phyloP scores from a whole-genome alignment of 2,888 invertebrate genomes.

The Sclerodermus sp. region DNA sequence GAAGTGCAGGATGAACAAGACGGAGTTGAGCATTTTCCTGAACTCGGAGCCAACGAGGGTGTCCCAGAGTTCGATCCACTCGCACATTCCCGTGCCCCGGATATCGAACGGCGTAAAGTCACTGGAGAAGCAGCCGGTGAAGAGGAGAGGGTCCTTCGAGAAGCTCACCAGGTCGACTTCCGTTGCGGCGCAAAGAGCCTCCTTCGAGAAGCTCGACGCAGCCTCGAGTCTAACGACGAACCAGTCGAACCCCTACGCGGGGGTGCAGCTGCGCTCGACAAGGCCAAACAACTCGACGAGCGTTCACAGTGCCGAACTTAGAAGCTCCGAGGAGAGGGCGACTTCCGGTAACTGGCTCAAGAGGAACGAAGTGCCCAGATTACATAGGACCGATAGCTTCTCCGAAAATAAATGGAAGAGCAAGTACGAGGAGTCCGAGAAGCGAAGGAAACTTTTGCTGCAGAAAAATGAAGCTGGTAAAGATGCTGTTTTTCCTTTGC shows the following conservation, averaged over 20 bases:
- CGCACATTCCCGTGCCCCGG: slow-evolving; percentile 52
- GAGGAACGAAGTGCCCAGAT: slow-evolving; percentile 20
- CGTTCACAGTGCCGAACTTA: slow-evolving; percentile 25
- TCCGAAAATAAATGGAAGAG: slow-evolving; percentile 63
- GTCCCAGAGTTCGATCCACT: slow-evolving; percentile 39
- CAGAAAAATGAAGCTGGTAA: slow-evolving; percentile 73
- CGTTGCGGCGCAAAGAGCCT: slow-evolving; percentile 52
- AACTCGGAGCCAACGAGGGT: slow-evolving; percentile 23
- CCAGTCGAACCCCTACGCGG: too few species aligned
- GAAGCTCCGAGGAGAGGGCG: slow-evolving; percentile 21
- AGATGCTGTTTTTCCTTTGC: slow-evolving; percentile 25
- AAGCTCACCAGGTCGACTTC: slow-evolving; percentile 39
- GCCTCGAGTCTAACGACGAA: slow-evolving; percentile 3
- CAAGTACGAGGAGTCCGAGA: slow-evolving; percentile 72
- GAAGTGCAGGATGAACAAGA: slow-evolving; percentile 42
- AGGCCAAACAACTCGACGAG: slow-evolving; percentile 22
- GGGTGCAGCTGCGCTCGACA: slow-evolving; percentile 21
- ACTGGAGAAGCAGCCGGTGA: slow-evolving; percentile 37
- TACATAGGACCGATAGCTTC: slow-evolving; percentile 43
- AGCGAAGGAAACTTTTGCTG: slow-evolving; percentile 68
- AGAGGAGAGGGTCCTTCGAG: slow-evolving; percentile 36
- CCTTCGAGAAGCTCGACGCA: slow-evolving; percentile 49
- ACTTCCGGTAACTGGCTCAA: slow-evolving; percentile 8
- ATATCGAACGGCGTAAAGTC: slow-evolving; percentile 35
- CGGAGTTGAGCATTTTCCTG: slow-evolving; percentile 45